Conservation (phyloP, 2,888 invertebrate species). For the Sialis lutaria region DNA sequence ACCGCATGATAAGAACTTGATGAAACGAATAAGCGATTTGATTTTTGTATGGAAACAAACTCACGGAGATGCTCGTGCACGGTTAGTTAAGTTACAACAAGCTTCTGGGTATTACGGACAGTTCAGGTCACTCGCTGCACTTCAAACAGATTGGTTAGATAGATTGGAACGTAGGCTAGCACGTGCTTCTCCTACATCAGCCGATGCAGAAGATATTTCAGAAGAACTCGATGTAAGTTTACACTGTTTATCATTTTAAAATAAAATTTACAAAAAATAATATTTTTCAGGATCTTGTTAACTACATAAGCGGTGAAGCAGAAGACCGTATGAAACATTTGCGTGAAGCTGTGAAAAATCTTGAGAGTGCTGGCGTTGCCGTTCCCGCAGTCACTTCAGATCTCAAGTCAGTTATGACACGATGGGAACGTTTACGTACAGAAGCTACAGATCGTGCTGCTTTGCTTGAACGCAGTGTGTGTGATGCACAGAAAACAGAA, state of each 20-base stretch:
- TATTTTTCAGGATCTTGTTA: slow-evolving; percentile 55
- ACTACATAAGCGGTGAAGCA: slow-evolving; percentile 57
- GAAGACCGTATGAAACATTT: slow-evolving; percentile 36
- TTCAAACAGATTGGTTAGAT: slow-evolving; percentile 57
- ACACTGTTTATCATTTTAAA: neutral
- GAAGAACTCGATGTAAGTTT: slow-evolving; percentile 68
- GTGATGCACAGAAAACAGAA: slow-evolving; percentile 62
- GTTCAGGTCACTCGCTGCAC: slow-evolving; percentile 59
- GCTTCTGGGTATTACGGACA: slow-evolving; percentile 63
- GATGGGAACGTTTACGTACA: slow-evolving; percentile 50
- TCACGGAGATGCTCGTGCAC: neutral
- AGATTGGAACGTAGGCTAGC: slow-evolving; percentile 59
- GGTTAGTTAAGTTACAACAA: slow-evolving; percentile 39
- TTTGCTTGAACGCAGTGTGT: slow-evolving; percentile 50
- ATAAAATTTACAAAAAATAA: neutral
- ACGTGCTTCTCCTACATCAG: slow-evolving; percentile 48
- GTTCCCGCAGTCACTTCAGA: slow-evolving; percentile 52
- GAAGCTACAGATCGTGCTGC: slow-evolving; percentile 45
- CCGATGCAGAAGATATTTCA: slow-evolving; percentile 84
- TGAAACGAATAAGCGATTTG: neutral
- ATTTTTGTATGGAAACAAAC: slow-evolving; percentile 1
- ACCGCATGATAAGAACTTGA: neutral
- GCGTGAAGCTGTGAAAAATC: slow-evolving; percentile 23
- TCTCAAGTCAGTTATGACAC: slow-evolving; percentile 39
- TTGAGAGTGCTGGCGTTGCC: slow-evolving; percentile 19